A percentile compares a stretch with the other conserved stretches of the same genome.
These are phyloP conservation scores for Eupeodes luniger DNA, from an alignment of 2,888 invertebrate genomes.

Conservation along the genomic window DNA sequence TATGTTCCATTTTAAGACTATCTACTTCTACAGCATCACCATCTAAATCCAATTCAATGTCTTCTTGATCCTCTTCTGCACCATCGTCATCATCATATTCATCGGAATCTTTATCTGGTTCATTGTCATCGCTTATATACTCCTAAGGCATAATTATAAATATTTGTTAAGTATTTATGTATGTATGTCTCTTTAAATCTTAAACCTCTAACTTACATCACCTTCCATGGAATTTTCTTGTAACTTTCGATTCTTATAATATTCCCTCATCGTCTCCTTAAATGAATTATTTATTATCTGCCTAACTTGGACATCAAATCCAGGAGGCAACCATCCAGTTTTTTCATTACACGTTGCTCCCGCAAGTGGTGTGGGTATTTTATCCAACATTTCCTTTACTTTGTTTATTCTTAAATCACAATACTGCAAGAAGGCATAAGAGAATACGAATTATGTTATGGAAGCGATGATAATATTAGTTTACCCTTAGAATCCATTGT, in stretches of 20 bases:
- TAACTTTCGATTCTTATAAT: constrained; percentile 80
- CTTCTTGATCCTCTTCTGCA: constrained; percentile 71
- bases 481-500: constrained; percentile 95
- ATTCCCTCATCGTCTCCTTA: constrained; percentile 84
- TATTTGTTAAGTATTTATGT: too few relatives aligned
- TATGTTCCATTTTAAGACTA: constrained; percentile 71
- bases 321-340: constrained; percentile 91
- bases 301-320: constrained; percentile 89
- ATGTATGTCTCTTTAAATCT: too few relatives aligned
- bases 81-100: constrained; percentile 77
- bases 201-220: constrained; percentile 57
- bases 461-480: neutral
- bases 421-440: constrained; percentile 85
- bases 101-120: constrained; percentile 70
- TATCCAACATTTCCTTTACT: constrained; percentile 90
- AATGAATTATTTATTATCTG: constrained; percentile 89
- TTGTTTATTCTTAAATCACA: constrained; percentile 92
- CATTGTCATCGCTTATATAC: constrained; percentile 75
- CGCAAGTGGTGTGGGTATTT: constrained; percentile 87
- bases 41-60: constrained; percentile 73
- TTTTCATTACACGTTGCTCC: constrained; percentile 88
- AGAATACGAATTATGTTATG: neutral
- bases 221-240: constrained; percentile 77
- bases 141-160: constrained; percentile 27
- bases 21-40: constrained; percentile 49